These are phyloP conservation scores for Microplitis mediator DNA, from an alignment of 1,140 invertebrate genomes.

Conservation along the genomic window DNA sequence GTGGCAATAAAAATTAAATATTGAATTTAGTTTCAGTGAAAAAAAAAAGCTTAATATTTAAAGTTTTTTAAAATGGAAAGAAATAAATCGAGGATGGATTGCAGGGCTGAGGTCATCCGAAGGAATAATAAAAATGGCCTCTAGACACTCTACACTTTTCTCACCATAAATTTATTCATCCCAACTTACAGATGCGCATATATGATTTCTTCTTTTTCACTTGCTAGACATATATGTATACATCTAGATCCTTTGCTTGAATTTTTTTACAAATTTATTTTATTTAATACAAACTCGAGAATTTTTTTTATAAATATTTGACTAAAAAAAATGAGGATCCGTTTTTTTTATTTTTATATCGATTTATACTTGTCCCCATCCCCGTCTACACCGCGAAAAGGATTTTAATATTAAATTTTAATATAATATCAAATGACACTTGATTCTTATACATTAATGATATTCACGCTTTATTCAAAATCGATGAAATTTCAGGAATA, in stretches of 20 bases:
- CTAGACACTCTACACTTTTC: slow-evolving; percentile 4
- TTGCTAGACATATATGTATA: not conserved
- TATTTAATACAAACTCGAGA: not conserved
- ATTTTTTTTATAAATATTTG: not conserved
- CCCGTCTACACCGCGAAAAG: not conserved
- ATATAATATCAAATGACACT: not conserved
- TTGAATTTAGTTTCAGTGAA: too few relatives aligned
- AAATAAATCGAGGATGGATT: too few relatives aligned
- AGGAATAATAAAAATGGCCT: slow-evolving; percentile 15
- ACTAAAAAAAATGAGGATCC: too few relatives aligned
- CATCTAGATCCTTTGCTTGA: not conserved
- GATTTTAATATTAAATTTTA: not conserved
- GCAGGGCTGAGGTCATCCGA: too few relatives aligned
- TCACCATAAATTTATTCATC: slow-evolving; percentile 27
- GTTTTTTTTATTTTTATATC: slow-evolving; percentile 1
- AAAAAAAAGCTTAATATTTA: too few relatives aligned
- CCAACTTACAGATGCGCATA: slow-evolving; percentile 35
- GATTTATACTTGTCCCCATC: not conserved
- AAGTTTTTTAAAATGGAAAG: too few relatives aligned
- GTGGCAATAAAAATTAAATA: too few relatives aligned
- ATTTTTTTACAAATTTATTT: not conserved
- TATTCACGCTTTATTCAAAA: slow-evolving; percentile 21
- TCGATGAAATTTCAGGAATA: slow-evolving; percentile 21
- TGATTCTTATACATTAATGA: slow-evolving; percentile 16
- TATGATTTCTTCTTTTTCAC: slow-evolving; percentile 28